Percentiles rank a stretch among this genome's conserved stretches.
phyloP scores from a whole-genome alignment of 2,888 invertebrate genomes.

The Xanthostigma xanthostigma region DNA sequence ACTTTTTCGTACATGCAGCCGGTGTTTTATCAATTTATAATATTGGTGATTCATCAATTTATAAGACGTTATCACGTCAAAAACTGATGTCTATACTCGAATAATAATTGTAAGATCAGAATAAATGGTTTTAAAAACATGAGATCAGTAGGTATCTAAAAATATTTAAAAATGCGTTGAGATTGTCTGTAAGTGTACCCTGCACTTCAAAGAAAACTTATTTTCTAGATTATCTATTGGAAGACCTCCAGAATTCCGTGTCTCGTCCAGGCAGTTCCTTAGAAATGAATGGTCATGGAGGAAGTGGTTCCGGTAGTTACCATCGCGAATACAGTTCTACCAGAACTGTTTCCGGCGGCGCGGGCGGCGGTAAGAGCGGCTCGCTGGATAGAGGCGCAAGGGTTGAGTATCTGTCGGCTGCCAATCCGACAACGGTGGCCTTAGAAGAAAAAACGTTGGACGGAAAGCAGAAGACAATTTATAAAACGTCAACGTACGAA shows the following conservation, averaged over 20 bases:
- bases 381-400: slow-evolving; percentile 23
- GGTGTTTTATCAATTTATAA: no score
- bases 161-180: no score
- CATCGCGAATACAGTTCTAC: slow-evolving; percentile 15
- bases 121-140: no score
- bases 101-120: no score
- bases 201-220: neutral
- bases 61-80: no score
- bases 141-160: no score
- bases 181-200: no score
- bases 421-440: slow-evolving; percentile 27
- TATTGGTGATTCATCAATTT: no score
- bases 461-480: slow-evolving; percentile 18
- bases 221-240: slow-evolving; percentile 25
- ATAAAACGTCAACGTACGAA: slow-evolving; percentile 25
- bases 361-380: slow-evolving; percentile 18
- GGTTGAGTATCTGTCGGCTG: slow-evolving; percentile 17
- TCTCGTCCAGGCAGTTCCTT: slow-evolving; percentile 25
- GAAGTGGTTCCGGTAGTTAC: slow-evolving; percentile 17
- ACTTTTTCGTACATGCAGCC: no score
- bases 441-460: slow-evolving; percentile 24
- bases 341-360: slow-evolving; percentile 14
- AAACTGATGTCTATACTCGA: no score
- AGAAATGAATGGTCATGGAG: slow-evolving; percentile 17
- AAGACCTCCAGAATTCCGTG: slow-evolving; percentile 29